phyloP scores from a whole-genome alignment of 2,888 invertebrate genomes.

The Drosophila borborema region DNA sequence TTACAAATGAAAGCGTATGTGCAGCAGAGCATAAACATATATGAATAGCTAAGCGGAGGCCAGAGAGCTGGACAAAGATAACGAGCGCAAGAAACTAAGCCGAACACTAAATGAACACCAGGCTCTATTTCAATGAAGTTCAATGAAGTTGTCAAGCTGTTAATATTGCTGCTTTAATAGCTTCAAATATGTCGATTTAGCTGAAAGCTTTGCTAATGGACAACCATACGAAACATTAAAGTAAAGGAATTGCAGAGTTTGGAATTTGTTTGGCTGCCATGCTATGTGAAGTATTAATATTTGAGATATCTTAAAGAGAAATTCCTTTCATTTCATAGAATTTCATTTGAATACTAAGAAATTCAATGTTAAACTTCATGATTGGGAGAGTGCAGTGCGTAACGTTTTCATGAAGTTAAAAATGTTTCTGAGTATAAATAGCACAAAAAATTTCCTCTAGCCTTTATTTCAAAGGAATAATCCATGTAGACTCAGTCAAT shows the following conservation, averaged over 20 bases:
- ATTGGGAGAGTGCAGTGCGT: too few relatives aligned
- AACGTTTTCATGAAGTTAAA: too few relatives aligned
- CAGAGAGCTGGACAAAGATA: not conserved
- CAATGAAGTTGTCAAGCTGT: not conserved
- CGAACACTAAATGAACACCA: conserved; percentile 17
- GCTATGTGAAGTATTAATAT: not conserved
- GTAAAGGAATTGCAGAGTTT: not conserved
- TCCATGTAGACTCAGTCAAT: too few relatives aligned
- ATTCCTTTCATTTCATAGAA: not conserved
- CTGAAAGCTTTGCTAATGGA: not conserved
- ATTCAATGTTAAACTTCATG: too few relatives aligned
- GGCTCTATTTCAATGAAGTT: not conserved
- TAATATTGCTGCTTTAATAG: conserved; percentile 7
- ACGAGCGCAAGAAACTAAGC: not conserved
- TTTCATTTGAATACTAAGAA: too few relatives aligned
- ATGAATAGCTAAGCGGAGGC: not conserved
- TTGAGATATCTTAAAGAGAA: not conserved
- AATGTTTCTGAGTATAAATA: too few relatives aligned
- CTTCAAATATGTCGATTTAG: conserved; percentile 3
- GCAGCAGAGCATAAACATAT: conserved; percentile 2
- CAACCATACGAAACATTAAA: not conserved
- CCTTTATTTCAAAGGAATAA: too few relatives aligned
- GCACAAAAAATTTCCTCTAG: too few relatives aligned
- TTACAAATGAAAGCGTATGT: conserved; percentile 50
- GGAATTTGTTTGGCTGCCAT: not conserved